A percentile compares a stretch with the other conserved stretches of the same genome.
These are phyloP conservation scores for Siphlonurus alternatus DNA, from an alignment of 2,888 invertebrate species.

Conservation along the genomic window DNA sequence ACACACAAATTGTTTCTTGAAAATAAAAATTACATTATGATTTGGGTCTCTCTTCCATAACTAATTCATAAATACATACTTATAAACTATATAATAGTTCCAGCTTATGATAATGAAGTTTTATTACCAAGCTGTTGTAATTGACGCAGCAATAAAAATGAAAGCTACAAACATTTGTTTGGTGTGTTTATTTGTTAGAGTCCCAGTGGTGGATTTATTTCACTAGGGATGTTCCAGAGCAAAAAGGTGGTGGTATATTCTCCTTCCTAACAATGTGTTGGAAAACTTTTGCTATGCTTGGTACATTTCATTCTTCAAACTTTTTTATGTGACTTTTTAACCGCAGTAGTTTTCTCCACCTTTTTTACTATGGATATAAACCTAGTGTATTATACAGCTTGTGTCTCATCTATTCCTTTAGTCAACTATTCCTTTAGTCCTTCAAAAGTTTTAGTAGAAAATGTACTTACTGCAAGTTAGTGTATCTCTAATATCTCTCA, in stretches of 20 bases:
- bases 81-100: not conserved
- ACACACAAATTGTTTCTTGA: not conserved
- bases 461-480: too few species aligned
- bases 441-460: too few species aligned
- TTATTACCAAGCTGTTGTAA: not conserved
- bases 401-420: too few species aligned
- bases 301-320: conserved; percentile 3
- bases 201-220: conserved; percentile 22
- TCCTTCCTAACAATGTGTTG: not conserved
- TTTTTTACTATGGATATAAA: not conserved
- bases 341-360: not conserved
- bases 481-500: too few species aligned
- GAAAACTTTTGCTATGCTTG: not conserved
- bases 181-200: not conserved
- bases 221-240: conserved; percentile 32
- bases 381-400: not conserved
- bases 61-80: not conserved
- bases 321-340: conserved; percentile 17
- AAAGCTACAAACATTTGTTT: not conserved
- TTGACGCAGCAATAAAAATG: not conserved
- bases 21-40: not conserved
- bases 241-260: conserved; percentile 19
- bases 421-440: too few species aligned
- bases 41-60: not conserved
- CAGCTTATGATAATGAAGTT: not conserved